Percentiles rank a stretch among this genome's conserved stretches.
Evolutionary conservation across 2,888 invertebrate genomes (phyloP).

Genomic region (Drosophila nr. perissopoda): DNA sequence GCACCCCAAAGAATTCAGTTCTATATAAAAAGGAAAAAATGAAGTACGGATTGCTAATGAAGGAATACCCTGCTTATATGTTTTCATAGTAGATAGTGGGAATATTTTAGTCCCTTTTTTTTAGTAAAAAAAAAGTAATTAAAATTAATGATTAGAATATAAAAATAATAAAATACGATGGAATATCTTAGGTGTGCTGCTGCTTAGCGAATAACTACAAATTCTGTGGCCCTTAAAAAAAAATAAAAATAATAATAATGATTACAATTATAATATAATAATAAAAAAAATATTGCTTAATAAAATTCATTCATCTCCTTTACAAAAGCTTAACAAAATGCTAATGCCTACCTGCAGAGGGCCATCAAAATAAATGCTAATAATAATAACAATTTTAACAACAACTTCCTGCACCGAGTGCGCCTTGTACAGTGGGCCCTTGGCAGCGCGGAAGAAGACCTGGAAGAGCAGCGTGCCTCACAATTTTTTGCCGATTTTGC

Average conservation of each 20-base stretch:
- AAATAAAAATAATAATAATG: not conserved
- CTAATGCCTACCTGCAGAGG: not conserved
- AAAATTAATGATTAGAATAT: not conserved
- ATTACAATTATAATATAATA: not conserved
- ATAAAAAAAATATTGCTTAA: not conserved
- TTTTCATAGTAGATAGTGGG: too few species aligned
- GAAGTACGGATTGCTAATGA: not conserved
- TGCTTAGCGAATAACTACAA: not conserved
- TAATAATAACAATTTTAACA: conserved; percentile 61
- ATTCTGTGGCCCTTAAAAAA: too few species aligned
- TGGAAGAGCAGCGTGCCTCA: conserved; percentile 28
- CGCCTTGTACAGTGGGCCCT: conserved; percentile 13
- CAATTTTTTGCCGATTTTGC: conserved; percentile 35
- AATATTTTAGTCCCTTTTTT: not conserved
- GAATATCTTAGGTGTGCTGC: not conserved
- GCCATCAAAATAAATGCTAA: conserved; percentile 48
- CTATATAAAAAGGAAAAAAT: not conserved
- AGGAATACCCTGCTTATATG: not conserved
- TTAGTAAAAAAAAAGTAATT: not conserved
- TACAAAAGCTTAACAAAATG: not conserved
- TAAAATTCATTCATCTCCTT: not conserved
- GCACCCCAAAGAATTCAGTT: conserved; percentile 1
- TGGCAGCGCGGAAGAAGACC: not conserved
- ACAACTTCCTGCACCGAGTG: conserved; percentile 48
- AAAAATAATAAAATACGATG: not conserved